These are phyloP conservation scores for Ellobium chinense DNA, from an alignment of 2,888 invertebrate genomes.

Conservation along the genomic window DNA sequence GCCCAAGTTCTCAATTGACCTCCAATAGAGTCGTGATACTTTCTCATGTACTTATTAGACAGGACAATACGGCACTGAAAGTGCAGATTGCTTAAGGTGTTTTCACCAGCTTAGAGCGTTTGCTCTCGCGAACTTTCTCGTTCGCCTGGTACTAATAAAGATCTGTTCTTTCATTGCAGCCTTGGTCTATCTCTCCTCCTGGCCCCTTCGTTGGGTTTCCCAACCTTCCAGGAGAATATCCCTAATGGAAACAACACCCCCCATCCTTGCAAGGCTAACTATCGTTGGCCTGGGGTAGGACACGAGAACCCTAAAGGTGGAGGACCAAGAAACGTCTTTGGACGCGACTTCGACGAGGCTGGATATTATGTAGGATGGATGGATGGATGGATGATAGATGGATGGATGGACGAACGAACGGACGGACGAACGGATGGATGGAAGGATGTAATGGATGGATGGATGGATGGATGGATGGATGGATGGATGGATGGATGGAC, in stretches of 20 bases:
- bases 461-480: not conserved
- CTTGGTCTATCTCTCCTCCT: not conserved
- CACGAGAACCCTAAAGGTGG: conserved; percentile 42
- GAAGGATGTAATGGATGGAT: not conserved
- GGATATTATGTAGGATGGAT: not conserved
- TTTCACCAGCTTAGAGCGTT: too few relatives aligned
- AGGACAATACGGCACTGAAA: too few relatives aligned
- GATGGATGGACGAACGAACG: too few relatives aligned
- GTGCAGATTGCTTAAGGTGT: too few relatives aligned
- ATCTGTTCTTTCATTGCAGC: too few relatives aligned
- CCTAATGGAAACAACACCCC: conserved; percentile 38
- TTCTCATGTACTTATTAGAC: too few relatives aligned
- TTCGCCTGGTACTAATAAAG: too few relatives aligned
- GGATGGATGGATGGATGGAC: not conserved
- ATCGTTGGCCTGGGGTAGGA: conserved; percentile 48
- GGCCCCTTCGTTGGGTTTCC: not conserved
- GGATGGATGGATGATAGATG: too few relatives aligned
- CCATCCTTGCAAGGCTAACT: conserved; percentile 51
- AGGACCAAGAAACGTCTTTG: conserved; percentile 40
- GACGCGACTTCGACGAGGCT: conserved; percentile 33
- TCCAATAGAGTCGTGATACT: too few relatives aligned
- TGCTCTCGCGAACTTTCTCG: too few relatives aligned
- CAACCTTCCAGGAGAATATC: conserved; percentile 29
- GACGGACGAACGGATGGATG: too few relatives aligned
- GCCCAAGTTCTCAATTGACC: too few relatives aligned